Conservation (phyloP, 1,140 invertebrate genomes). For the Amphibalanus amphitrite region DNA sequence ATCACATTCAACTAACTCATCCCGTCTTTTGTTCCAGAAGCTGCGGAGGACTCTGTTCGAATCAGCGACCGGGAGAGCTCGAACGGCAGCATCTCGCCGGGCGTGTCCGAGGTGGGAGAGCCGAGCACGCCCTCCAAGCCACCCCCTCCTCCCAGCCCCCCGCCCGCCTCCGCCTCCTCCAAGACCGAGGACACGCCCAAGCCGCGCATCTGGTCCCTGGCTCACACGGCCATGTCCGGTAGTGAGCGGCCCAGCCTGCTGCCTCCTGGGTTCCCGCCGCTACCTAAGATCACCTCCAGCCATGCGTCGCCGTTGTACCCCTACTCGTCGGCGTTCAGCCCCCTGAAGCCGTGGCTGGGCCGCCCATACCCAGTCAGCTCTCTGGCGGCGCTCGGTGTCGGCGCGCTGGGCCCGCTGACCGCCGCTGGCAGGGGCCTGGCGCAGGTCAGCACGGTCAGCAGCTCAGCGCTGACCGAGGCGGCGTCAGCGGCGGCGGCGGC, state of each 20-base stretch:
- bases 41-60: neutral
- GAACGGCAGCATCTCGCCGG: neutral
- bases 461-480: neutral
- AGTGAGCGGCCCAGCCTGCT: neutral
- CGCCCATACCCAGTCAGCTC: neutral
- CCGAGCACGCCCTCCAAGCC: neutral
- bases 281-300: neutral
- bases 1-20: neutral
- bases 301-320: neutral
- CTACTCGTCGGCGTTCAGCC: neutral
- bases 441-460: neutral
- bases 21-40: neutral
- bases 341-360: slow-evolving; percentile 3
- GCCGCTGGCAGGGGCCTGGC: neutral
- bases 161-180: neutral
- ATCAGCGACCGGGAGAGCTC: slow-evolving; percentile 2
- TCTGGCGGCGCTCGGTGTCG: neutral
- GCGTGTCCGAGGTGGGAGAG: neutral
- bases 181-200: neutral
- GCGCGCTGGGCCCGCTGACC: neutral
- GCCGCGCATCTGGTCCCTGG: slow-evolving; percentile 2
- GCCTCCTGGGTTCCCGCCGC: neutral
- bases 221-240: neutral
- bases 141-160: neutral
- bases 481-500: neutral